A percentile compares a stretch with the other conserved stretches of the same genome.
Conservation (phyloP, 1,140 invertebrate species). For the Drosophila pseudoobscura region DNA sequence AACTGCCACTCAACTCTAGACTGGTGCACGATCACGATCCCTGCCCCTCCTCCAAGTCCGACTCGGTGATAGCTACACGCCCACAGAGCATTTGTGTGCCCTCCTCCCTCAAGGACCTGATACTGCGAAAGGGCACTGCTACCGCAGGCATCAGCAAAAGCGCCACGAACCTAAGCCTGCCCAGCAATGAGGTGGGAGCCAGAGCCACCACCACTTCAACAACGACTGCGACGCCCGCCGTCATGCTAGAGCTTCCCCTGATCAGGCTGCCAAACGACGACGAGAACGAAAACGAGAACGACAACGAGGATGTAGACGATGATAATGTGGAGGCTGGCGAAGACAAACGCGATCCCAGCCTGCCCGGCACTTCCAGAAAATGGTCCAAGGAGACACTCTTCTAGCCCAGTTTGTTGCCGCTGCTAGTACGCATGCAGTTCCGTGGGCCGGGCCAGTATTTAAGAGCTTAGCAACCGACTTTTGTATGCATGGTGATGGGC, state of each 20-base stretch:
- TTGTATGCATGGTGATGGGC: slow-evolving; percentile 23
- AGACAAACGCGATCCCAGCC: slow-evolving; percentile 71
- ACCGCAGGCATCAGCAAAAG: slow-evolving; percentile 48
- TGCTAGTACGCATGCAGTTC: slow-evolving; percentile 52
- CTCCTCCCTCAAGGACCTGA: slow-evolving; percentile 73
- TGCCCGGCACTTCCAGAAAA: slow-evolving; percentile 78
- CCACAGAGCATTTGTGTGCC: slow-evolving; percentile 78
- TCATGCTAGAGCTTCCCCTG: slow-evolving; percentile 81
- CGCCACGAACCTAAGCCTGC: slow-evolving; percentile 63
- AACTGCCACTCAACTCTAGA: slow-evolving; percentile 76
- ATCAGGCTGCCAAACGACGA: slow-evolving; percentile 71
- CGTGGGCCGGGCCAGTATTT: slow-evolving; percentile 45
- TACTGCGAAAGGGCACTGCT: slow-evolving; percentile 56
- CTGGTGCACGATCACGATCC: slow-evolving; percentile 73
- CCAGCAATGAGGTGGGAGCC: slow-evolving; percentile 24
- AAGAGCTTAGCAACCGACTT: slow-evolving; percentile 78
- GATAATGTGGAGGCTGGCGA: not conserved
- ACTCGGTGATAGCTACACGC: slow-evolving; percentile 68
- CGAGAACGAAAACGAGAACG: slow-evolving; percentile 24
- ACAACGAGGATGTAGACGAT: not conserved
- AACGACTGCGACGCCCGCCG: slow-evolving; percentile 55
- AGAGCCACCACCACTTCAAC: not conserved
- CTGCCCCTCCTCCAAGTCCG: slow-evolving; percentile 75
- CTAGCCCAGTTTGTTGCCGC: slow-evolving; percentile 76
- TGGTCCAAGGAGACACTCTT: slow-evolving; percentile 83